Evolutionary conservation across 2,888 invertebrate species (phyloP).

Genomic region (Scaptomyza flava): DNA sequence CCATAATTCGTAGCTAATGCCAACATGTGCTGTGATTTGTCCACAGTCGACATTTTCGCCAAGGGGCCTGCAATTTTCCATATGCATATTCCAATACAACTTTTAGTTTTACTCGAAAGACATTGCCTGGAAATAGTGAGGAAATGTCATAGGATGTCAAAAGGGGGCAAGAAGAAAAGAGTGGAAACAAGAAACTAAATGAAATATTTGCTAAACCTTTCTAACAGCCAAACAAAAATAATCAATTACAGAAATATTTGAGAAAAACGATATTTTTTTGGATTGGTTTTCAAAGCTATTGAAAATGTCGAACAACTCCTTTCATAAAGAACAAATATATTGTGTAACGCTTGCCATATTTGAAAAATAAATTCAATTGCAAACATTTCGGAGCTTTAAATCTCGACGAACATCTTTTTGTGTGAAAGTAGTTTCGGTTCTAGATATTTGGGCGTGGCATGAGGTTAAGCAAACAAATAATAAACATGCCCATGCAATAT

Average conservation of each 20-base stretch:
- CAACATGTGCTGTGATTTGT: conserved; percentile 76
- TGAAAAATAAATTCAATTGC: background rate
- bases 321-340: too few species aligned
- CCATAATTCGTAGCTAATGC: conserved; percentile 72
- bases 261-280: too few species aligned
- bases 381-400: background rate
- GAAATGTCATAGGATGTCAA: too few species aligned
- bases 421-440: background rate
- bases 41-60: conserved; percentile 26
- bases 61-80: conserved; percentile 11
- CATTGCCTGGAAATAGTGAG: conserved; percentile 10
- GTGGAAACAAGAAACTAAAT: too few species aligned
- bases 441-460: conserved; percentile 4
- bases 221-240: too few species aligned
- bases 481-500: conserved; percentile 75
- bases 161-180: too few species aligned
- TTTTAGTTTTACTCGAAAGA: conserved; percentile 35
- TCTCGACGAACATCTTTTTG: background rate
- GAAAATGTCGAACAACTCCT: too few species aligned
- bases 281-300: too few species aligned
- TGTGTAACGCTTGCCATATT: too few species aligned
- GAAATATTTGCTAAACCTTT: too few species aligned
- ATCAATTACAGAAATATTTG: too few species aligned
- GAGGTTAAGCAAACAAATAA: conserved; percentile 49
- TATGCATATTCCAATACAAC: conserved; percentile 20